Evolutionary conservation across 2,797 vertebrate genomes (phyloP), one percentile per base, ranked within the genome.

Genomic region (Alauda arvensis): DNA sequence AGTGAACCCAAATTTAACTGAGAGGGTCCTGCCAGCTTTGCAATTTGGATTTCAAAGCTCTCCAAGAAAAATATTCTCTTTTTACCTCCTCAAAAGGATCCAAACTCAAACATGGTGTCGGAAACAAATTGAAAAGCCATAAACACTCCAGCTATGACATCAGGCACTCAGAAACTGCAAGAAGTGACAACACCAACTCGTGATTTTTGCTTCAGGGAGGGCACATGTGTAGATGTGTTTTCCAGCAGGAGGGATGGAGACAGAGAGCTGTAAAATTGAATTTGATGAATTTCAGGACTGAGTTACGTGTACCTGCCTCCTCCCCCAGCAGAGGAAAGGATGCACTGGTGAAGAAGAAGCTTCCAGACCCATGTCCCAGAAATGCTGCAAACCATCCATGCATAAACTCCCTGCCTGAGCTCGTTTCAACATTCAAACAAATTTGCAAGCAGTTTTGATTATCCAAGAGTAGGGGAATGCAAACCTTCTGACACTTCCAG

Each of bases 21-120:
- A 67, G 77, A 65, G 53, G 21, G 24, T 21, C 53, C 61, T 81
- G 68, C 75, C 48, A 77, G 59, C 29, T 92, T 87, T 92, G 79
- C 90, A 83, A 77, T 87, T 90, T 84, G 55, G 37, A 74, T 91
- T 93, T 93, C 85, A 85, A 85, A 83, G 67, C 62, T 88, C 65
- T 94, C 85, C 83, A 93, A 88, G 74, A 90, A 90, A 90, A 93
- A 92, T 75, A 39, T 55, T 88, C 67, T 82, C 37, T 83, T 90
- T 91, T 92, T 90, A 66, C 83, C 34, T 88, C 91, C 91, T 83
- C 68, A 72, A 53, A 94, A 83, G 55, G 78, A 85, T 85, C 83
- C 34, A 85, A 48, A 91, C 60, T 77, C 76, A 88, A 85, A 49
- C 48, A 82, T 23, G 15, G 25, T 62, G 67, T 77, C 1, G 1